Evolutionary conservation across 2,888 invertebrate genomes (phyloP), one percentile per base, ranked within the genome.

Genomic region (Drosophila kuntzei): DNA sequence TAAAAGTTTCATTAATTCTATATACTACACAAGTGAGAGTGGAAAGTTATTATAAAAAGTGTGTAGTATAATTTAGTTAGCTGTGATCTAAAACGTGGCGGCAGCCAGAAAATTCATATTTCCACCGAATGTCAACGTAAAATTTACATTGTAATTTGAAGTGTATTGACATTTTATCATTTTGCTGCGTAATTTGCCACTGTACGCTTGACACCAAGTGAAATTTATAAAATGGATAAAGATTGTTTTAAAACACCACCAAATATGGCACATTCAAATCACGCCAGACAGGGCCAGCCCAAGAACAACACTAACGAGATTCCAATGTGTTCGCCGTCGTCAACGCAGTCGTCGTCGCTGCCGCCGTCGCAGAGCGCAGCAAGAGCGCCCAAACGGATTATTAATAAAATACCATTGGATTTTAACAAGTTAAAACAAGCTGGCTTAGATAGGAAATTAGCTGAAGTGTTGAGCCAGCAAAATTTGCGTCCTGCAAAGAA

Each of bases 371-470:
- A 39, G 5, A 54, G 39, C n/a, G 7, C 25, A 34, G 32, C 27
- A 12, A 32, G 80, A 11, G 18, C 58, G 12, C 47, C 78, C 34
- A 87, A 84, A 54, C 89, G 90, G 29, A 76, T 92, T 41, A 90
- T 92, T 29, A 89, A 89, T 20, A 87, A 80, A 74, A 84, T 91
- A 51, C 86, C 87, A 11, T 77, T 92, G 39, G 92, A 92, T 82
- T 82, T 89, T 3, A 89, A 84, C 3, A 92, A 92, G 70, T 73
- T 92, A 1, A 87, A 90, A 53, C 70, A 87, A 29, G 75, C 89
- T 2, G 91, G 92, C 7, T 63, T 92, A 22, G 90, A 91, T 65
- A 70, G 89, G 1, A 88, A 89, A 64, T 81, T 92, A 34, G 90
- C 90, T 11, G 90, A 90, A 57, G 92, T 89, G 3, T 64, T 91